These are phyloP conservation scores for Atractosteus spatula DNA, from an alignment of 2,113 vertebrate species.

Conservation along the genomic window DNA sequence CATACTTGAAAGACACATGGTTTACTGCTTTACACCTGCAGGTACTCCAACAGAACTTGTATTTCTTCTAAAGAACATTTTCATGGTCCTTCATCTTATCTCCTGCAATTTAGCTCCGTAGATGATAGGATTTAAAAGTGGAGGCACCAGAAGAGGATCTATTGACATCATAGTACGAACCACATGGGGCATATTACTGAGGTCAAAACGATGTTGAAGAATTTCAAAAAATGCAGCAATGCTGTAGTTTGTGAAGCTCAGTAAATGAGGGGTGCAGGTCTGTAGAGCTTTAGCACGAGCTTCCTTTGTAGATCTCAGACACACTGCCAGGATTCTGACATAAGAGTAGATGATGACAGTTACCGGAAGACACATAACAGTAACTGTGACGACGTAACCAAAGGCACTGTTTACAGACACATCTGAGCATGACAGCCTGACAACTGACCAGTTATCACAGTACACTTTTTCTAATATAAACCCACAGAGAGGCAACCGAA, in stretches of 20 bases:
- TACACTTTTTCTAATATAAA: not conserved
- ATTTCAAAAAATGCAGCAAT: not conserved
- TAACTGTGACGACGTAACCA: not conserved
- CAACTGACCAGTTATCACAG: constrained; percentile 14
- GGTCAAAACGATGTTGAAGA: too few relatives aligned
- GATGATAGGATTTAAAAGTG: too few relatives aligned
- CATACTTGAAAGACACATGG: too few relatives aligned
- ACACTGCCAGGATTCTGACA: constrained; percentile 6
- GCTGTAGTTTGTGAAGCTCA: constrained; percentile 2
- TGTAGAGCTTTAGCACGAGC: constrained; percentile 2
- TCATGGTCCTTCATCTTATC: too few relatives aligned
- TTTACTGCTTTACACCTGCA: too few relatives aligned
- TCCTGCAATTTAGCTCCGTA: too few relatives aligned
- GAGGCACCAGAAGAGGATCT: too few relatives aligned
- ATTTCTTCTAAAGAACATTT: too few relatives aligned
- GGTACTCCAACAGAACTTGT: too few relatives aligned
- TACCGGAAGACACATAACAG: not conserved
- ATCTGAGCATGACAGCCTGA: constrained; percentile 2
- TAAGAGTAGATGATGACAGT: constrained; percentile 9
- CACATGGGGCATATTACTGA: too few relatives aligned
- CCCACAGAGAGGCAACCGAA: not conserved
- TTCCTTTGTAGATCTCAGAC: not conserved
- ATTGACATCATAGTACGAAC: too few relatives aligned
- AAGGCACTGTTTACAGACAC: not conserved
- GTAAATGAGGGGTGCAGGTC: constrained; percentile 12